Conservation (phyloP, 2,888 invertebrate species). For the Hypercompe scribonia region DNA sequence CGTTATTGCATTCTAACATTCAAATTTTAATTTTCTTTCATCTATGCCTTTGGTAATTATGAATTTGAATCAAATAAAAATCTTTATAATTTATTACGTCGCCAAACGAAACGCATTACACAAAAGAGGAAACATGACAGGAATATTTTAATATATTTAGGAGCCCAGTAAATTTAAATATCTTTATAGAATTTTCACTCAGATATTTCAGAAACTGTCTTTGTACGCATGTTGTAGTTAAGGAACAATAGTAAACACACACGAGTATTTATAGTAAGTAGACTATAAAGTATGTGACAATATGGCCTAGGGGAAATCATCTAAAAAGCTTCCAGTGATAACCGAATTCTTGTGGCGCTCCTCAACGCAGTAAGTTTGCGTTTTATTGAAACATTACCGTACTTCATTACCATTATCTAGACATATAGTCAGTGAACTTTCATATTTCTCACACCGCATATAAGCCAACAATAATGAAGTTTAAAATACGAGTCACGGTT, state of each 20-base stretch:
- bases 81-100: slow-evolving; percentile 21
- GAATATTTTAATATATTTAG: slow-evolving; percentile 29
- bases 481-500: slow-evolving; percentile 29
- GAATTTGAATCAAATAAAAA: slow-evolving; percentile 26
- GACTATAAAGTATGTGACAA: slow-evolving; percentile 39
- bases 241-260: slow-evolving; percentile 13
- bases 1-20: neutral
- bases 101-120: slow-evolving; percentile 29
- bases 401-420: slow-evolving; percentile 41
- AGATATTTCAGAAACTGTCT: slow-evolving; percentile 17
- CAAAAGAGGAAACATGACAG: slow-evolving; percentile 33
- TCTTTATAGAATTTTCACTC: slow-evolving; percentile 13
- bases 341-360: slow-evolving; percentile 35
- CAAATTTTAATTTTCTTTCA: neutral
- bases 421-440: slow-evolving; percentile 45
- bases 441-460: slow-evolving; percentile 19
- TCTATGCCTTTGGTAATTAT: slow-evolving; percentile 23
- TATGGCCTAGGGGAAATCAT: slow-evolving; percentile 71
- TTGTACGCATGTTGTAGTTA: slow-evolving; percentile 20
- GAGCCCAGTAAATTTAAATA: slow-evolving; percentile 31
- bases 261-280: neutral
- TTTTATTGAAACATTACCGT: slow-evolving; percentile 25
- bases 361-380: slow-evolving; percentile 22
- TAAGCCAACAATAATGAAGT: slow-evolving; percentile 18
- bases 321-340: slow-evolving; percentile 59